Evolutionary conservation across 2,888 invertebrate species (phyloP).

Genomic region (Norana najaformis): DNA sequence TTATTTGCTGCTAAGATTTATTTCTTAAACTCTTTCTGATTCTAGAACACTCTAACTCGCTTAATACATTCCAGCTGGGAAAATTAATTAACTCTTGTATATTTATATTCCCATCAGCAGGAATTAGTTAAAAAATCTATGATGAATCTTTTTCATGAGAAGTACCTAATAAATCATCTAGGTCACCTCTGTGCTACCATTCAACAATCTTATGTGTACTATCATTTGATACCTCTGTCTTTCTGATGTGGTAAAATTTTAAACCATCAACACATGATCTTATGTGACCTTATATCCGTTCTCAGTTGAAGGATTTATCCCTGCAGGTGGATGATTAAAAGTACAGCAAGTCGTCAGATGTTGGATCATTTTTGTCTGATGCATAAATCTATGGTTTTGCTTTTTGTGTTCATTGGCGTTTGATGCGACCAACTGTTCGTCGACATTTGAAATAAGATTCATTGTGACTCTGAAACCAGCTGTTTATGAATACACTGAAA

Average conservation of each 20-base stretch:
- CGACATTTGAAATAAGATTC: background rate
- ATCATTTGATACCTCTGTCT: background rate
- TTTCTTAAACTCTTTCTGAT: background rate
- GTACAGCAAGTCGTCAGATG: background rate
- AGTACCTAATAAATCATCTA: background rate
- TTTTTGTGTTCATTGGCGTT: background rate
- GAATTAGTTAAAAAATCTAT: background rate
- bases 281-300: background rate
- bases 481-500: background rate
- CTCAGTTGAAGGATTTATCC: background rate
- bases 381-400: background rate
- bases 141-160: background rate
- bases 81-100: background rate
- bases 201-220: background rate
- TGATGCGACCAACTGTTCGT: background rate
- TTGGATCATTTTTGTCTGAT: background rate
- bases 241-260: background rate
- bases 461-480: background rate
- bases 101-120: too few species aligned
- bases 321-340: background rate
- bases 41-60: background rate
- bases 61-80: conserved; percentile 4
- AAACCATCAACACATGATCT: background rate
- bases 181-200: background rate
- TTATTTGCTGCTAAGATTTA: background rate